Conservation (phyloP, 1,140 invertebrate species). For the Macrocentrus cingulum region DNA sequence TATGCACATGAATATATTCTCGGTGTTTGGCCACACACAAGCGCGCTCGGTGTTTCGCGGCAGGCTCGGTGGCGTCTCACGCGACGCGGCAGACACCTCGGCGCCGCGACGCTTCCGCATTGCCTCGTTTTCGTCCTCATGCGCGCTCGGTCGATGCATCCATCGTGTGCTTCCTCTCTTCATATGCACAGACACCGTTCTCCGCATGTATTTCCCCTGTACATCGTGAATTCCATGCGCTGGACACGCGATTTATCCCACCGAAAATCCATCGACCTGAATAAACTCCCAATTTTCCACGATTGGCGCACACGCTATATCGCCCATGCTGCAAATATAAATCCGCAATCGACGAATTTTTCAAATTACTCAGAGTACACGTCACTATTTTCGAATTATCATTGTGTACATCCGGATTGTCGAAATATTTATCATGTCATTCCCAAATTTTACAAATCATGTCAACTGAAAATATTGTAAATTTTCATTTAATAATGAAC, state of each 20-base stretch:
- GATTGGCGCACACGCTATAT: background rate
- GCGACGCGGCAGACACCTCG: slow-evolving; percentile 34
- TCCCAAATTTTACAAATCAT: too few species aligned
- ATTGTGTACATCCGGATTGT: background rate
- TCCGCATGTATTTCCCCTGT: slow-evolving; percentile 8
- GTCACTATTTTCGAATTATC: background rate
- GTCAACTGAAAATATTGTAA: too few species aligned
- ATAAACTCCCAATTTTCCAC: slow-evolving; percentile 29
- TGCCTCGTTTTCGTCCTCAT: slow-evolving; percentile 31
- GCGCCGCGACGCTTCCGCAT: slow-evolving; percentile 33
- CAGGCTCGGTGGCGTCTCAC: slow-evolving; percentile 35
- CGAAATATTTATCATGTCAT: slow-evolving; percentile 4
- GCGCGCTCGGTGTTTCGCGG: background rate
- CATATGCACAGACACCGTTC: background rate
- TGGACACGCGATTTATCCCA: slow-evolving; percentile 23
- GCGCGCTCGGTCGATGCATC: slow-evolving; percentile 26
- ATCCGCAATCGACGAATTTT: slow-evolving; percentile 17
- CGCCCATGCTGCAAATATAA: slow-evolving; percentile 21
- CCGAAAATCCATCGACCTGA: slow-evolving; percentile 15
- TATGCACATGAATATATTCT: background rate
- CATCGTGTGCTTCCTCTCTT: slow-evolving; percentile 8
- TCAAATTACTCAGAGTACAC: slow-evolving; percentile 11
- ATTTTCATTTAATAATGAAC: too few species aligned
- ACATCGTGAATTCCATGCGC: slow-evolving; percentile 16
- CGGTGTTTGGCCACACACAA: background rate